phyloP scores from a whole-genome alignment of 2,797 vertebrate genomes.

The Danionella dracula region DNA sequence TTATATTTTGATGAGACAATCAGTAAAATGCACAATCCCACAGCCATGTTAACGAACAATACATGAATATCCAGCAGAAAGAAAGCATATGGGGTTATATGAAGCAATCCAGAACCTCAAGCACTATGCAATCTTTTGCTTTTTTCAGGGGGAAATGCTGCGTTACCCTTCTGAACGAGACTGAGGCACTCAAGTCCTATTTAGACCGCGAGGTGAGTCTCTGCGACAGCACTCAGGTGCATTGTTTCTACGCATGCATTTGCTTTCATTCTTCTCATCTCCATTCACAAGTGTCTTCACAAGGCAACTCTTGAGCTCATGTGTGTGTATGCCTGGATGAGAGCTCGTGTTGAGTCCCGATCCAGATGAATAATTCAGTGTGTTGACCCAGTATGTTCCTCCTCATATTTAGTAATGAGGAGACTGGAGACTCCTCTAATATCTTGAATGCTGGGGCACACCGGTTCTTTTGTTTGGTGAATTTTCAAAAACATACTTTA shows the following conservation, averaged over 20 bases:
- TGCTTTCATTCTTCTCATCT: conserved; percentile 20
- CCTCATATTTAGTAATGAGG: conserved; percentile 68
- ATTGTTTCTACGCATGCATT: conserved; percentile 29
- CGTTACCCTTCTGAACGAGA: conserved; percentile 95
- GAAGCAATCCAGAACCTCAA: neutral
- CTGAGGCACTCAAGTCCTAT: conserved; percentile 94
- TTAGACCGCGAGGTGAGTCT: conserved; percentile 89
- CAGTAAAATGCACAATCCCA: no score
- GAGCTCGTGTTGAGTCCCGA: conserved; percentile 57
- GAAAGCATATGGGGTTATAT: neutral
- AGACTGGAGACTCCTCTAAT: conserved; percentile 57
- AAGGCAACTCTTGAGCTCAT: conserved; percentile 21
- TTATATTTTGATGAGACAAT: no score
- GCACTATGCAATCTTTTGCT: neutral
- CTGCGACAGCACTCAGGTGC: neutral
- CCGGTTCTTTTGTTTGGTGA: neutral
- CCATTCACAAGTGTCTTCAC: neutral
- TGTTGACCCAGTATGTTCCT: conserved; percentile 73
- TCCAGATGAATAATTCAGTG: conserved; percentile 71
- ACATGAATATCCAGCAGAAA: no score
- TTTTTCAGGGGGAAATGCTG: conserved; percentile 92
- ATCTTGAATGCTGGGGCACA: neutral
- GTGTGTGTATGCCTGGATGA: conserved; percentile 6
- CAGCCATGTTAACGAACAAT: no score
- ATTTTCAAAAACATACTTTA: neutral